Conservation (phyloP, 2,113 vertebrate genomes). For the Planiliza haematocheilus region DNA sequence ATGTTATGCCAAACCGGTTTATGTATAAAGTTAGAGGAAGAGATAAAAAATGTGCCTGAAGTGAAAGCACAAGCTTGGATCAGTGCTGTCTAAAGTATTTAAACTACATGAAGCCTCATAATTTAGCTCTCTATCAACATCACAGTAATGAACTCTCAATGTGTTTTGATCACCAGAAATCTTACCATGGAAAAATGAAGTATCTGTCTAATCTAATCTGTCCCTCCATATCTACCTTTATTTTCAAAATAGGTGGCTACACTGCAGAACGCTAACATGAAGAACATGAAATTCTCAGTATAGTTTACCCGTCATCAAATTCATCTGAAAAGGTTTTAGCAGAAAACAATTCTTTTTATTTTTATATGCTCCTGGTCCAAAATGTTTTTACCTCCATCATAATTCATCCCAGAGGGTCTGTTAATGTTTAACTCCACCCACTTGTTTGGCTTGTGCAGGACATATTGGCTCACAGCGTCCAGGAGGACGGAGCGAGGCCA, state of each 20-base stretch:
- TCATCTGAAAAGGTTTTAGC: no score
- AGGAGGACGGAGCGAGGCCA: background rate
- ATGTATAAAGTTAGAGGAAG: background rate
- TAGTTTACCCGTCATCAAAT: no score
- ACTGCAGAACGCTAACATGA: background rate
- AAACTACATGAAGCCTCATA: background rate
- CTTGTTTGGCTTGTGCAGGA: conserved; percentile 11
- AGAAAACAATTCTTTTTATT: no score
- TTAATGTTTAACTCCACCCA: conserved; percentile 38
- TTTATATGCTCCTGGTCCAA: background rate
- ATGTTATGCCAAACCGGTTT: no score
- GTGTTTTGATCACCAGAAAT: no score
- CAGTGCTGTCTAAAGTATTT: background rate
- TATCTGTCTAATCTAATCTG: no score
- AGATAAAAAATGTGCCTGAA: background rate
- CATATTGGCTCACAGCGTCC: conserved; percentile 31
- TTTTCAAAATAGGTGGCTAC: background rate
- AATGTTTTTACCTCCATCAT: background rate
- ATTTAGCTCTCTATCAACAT: background rate
- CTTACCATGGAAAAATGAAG: no score
- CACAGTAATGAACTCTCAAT: background rate
- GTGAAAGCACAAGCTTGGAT: background rate
- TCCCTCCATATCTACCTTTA: background rate
- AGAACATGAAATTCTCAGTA: background rate
- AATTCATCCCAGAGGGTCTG: conserved; percentile 5